Evolutionary conservation across 2,797 vertebrate genomes (phyloP), one percentile per base, ranked within the genome.

Genomic region (Neosalanx taihuensis): DNA sequence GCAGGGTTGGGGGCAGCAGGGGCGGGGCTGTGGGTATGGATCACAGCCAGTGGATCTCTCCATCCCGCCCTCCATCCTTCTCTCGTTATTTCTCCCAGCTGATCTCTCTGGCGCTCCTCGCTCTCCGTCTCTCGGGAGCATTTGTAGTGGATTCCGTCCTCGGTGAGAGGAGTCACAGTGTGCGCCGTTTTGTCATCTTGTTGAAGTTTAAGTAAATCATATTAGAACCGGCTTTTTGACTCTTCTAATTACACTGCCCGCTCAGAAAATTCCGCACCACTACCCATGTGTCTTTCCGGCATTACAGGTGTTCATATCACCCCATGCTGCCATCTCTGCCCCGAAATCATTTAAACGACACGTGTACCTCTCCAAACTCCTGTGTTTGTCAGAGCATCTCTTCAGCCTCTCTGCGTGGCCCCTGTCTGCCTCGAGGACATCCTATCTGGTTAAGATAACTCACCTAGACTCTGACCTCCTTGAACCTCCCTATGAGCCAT

Each of bases 21-120:
- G 23, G 23, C 30, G 66, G 65, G 64, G 72, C 78, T 69, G 78
- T 80, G 79, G 81, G 72, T 74, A 67, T 64, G 70, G 72, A 81
- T 76, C 63, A 6, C 56, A 69, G 72, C 78, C 67, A 51, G 41
- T 2, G 17, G 56, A 63, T 6, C 30, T 9, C 68, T 23, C 4
- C 56, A 2, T 62, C 23, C 12, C 30, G 58, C 23, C 51, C 23
- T 60, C 56, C 12, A 15, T 20, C 58, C 10, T 9, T 60, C 30
- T 61, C 51, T 53, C 9, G 15, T 18, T 53, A 17, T 53, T 6
- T 17, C 17, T 53, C 17, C 4, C 51, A 53, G 18, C 3, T 5
- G 51, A 41, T 41, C 37, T 41, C 10, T 7, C 37, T 41, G 7
- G 37, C 10, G 37, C 37, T 41, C 37, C 37, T 3, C 37, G 12